Conservation (phyloP, 2,113 vertebrate species). For the Anarhynchus alexandrinus region DNA sequence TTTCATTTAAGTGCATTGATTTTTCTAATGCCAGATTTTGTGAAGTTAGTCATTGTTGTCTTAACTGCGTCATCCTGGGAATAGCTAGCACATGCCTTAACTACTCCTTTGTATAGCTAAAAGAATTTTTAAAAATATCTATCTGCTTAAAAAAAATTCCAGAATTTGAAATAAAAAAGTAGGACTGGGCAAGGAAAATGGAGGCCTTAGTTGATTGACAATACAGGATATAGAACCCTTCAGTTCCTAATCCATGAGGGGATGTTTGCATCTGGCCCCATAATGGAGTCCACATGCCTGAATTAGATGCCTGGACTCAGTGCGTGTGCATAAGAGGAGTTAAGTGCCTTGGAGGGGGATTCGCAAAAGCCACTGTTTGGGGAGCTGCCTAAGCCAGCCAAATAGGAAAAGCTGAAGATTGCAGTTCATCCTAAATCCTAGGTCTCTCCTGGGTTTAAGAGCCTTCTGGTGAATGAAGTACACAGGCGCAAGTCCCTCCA, state of each 20-base stretch:
- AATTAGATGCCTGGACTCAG: background rate
- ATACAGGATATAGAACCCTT: background rate
- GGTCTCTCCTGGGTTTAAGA: background rate
- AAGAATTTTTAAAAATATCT: background rate
- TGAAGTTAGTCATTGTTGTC: background rate
- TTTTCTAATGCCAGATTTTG: background rate
- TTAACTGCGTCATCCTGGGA: background rate
- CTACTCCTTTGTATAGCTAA: background rate
- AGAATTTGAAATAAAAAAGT: background rate
- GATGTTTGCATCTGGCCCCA: constrained; percentile 18
- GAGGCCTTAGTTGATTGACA: background rate
- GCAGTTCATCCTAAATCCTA: background rate
- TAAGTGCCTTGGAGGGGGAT: background rate
- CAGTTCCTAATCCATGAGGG: background rate
- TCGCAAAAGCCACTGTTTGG: constrained; percentile 5
- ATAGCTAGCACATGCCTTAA: background rate
- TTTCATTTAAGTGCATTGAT: background rate
- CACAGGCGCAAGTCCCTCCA: background rate
- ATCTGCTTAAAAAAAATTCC: background rate
- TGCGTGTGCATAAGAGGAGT: background rate
- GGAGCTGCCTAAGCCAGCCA: constrained; percentile 12
- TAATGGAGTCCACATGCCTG: constrained; percentile 18
- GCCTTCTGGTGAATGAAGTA: background rate
- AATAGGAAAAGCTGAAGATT: background rate
- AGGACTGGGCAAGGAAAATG: background rate